Evolutionary conservation across 2,888 invertebrate genomes (phyloP).

Genomic region (Agrotis exclamationis): DNA sequence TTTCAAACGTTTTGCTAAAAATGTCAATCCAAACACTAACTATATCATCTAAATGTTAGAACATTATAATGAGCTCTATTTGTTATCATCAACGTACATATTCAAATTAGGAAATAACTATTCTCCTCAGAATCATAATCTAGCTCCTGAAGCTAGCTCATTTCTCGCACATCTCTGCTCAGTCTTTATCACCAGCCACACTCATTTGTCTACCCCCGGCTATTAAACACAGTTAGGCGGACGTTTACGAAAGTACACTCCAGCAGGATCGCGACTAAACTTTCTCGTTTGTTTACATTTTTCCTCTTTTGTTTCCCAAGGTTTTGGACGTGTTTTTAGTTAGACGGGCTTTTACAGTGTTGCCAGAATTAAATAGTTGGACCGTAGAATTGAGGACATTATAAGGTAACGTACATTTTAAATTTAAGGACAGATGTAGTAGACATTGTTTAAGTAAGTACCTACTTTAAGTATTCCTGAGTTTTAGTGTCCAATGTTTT

Average conservation of each 20-base stretch:
- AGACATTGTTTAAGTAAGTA: too few species aligned
- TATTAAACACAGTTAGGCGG: constrained; percentile 55
- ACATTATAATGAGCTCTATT: too few species aligned
- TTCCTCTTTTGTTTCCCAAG: constrained; percentile 27
- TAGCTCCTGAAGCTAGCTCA: background rate
- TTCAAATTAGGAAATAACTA: too few species aligned
- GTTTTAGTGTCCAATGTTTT: background rate
- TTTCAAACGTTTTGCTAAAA: too few species aligned
- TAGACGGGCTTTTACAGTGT: background rate
- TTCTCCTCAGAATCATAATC: too few species aligned
- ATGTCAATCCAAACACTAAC: too few species aligned
- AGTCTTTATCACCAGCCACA: constrained; percentile 15
- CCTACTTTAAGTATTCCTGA: background rate
- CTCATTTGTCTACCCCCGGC: constrained; percentile 53
- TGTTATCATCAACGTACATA: too few species aligned
- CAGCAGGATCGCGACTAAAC: constrained; percentile 38
- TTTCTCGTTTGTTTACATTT: constrained; percentile 41
- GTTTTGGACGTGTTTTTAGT: constrained; percentile 24
- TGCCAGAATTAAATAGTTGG: constrained; percentile 18
- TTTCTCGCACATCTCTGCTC: constrained; percentile 30
- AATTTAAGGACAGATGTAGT: too few species aligned
- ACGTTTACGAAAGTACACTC: constrained; percentile 51
- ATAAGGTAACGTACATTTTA: background rate
- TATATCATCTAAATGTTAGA: too few species aligned
- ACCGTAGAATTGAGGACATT: background rate